These are phyloP conservation scores for Bos indicus DNA, from an alignment of 2,113 vertebrate species.

Conservation along the genomic window DNA sequence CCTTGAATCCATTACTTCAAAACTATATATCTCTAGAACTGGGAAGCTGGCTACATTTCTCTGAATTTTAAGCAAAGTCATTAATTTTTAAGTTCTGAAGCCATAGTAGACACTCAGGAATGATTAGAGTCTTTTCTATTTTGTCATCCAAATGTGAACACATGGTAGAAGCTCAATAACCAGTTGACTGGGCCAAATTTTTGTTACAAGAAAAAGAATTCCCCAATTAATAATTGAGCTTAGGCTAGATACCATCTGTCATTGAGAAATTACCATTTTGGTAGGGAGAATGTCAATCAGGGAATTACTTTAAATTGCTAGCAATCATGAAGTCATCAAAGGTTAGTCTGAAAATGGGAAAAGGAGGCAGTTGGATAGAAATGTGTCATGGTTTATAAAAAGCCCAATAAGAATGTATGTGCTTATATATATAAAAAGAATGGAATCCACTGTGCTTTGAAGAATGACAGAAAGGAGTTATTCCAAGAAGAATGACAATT, in stretches of 20 bases:
- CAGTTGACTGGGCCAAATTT: neutral
- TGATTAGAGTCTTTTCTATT: neutral
- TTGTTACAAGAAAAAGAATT: neutral
- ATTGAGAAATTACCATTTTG: neutral
- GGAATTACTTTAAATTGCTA: neutral
- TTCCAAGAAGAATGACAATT: slow-evolving; percentile 9
- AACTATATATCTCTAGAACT: neutral
- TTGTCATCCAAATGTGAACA: neutral
- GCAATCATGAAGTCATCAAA: neutral
- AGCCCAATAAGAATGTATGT: neutral
- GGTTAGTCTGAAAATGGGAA: neutral
- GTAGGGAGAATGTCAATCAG: neutral
- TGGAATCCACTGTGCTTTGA: neutral
- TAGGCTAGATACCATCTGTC: neutral
- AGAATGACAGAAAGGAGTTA: neutral
- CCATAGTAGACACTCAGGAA: neutral
- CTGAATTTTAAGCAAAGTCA: neutral
- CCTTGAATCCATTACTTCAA: neutral
- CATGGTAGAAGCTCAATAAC: neutral
- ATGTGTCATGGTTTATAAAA: neutral
- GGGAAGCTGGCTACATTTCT: neutral
- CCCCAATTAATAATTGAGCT: neutral
- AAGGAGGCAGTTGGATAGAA: neutral
- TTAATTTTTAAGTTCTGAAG: neutral
- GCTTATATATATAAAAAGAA: neutral